Conservation (phyloP, 1,140 invertebrate species). For the Agraylea sexmaculata region DNA sequence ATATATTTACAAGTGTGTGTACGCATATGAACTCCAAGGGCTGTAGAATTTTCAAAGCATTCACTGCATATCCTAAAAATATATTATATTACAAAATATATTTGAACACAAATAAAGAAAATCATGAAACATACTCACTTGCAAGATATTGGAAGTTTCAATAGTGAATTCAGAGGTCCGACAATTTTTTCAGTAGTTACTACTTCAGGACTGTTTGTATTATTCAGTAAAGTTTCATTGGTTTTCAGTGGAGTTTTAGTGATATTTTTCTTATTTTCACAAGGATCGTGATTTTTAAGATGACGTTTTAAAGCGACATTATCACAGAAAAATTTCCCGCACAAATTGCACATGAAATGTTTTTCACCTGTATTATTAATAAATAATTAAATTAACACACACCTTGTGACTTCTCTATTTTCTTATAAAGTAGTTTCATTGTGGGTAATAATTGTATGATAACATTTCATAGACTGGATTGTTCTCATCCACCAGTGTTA, state of each 20-base stretch:
- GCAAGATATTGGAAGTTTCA: too few relatives aligned
- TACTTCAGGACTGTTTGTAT: neutral
- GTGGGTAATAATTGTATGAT: too few relatives aligned
- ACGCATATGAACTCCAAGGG: constrained; percentile 3
- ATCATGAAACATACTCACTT: constrained; percentile 1
- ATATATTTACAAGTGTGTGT: constrained; percentile 4
- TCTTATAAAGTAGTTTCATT: too few relatives aligned
- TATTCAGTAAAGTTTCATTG: neutral
- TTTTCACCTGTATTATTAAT: constrained; percentile 9
- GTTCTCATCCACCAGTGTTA: too few relatives aligned
- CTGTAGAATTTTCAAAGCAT: neutral
- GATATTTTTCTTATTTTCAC: neutral
- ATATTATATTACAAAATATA: neutral
- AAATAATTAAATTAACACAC: too few relatives aligned
- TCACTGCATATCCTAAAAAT: constrained; percentile 6
- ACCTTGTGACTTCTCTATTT: too few relatives aligned
- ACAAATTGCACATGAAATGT: constrained; percentile 9
- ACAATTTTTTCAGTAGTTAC: neutral
- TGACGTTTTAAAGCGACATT: constrained; percentile 5
- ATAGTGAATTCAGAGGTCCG: too few relatives aligned
- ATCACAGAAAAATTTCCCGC: constrained; percentile 6
- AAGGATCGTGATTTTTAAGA: neutral
- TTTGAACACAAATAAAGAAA: too few relatives aligned
- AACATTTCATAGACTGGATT: too few relatives aligned
- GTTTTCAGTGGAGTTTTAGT: neutral